Evolutionary conservation across 2,888 invertebrate species (phyloP).

Genomic region (Platerodrilus igneus): DNA sequence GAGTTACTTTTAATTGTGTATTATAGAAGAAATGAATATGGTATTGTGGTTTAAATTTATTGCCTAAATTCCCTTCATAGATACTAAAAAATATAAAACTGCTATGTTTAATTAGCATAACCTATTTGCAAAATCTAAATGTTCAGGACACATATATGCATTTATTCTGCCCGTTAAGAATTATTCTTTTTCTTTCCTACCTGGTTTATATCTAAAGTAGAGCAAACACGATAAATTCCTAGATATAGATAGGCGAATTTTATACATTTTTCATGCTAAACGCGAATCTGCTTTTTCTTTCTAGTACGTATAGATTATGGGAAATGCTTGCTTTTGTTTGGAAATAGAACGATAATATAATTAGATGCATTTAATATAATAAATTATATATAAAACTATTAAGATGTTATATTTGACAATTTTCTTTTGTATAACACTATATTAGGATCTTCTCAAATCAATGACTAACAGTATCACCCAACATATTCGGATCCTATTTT

Average conservation of each 20-base stretch:
- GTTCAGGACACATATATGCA: no score
- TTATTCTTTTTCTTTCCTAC: no score
- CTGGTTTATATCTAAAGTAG: no score
- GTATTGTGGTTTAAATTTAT: no score
- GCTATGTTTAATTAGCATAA: no score
- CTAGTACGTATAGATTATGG: background rate
- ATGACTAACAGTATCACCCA: conserved; percentile 37
- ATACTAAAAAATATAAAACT: no score
- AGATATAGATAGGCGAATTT: conserved; percentile 1
- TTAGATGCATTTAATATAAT: conserved; percentile 1
- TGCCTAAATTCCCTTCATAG: no score
- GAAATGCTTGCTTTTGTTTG: conserved; percentile 1
- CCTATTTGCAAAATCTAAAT: no score
- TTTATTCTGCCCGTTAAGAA: no score
- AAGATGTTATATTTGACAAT: conserved; percentile 7
- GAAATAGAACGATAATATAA: conserved; percentile 4
- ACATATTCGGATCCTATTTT: conserved; percentile 36
- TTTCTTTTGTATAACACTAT: conserved; percentile 13
- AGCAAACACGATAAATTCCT: no score
- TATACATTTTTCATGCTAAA: background rate
- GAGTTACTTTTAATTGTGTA: no score
- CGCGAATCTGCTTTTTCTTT: conserved; percentile 3
- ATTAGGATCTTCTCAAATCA: conserved; percentile 28
- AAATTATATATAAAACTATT: conserved; percentile 1
- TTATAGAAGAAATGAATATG: no score